Evolutionary conservation across 2,113 vertebrate species (phyloP), one percentile per base, ranked within the genome.

Genomic region (Pteruthius melanotis): DNA sequence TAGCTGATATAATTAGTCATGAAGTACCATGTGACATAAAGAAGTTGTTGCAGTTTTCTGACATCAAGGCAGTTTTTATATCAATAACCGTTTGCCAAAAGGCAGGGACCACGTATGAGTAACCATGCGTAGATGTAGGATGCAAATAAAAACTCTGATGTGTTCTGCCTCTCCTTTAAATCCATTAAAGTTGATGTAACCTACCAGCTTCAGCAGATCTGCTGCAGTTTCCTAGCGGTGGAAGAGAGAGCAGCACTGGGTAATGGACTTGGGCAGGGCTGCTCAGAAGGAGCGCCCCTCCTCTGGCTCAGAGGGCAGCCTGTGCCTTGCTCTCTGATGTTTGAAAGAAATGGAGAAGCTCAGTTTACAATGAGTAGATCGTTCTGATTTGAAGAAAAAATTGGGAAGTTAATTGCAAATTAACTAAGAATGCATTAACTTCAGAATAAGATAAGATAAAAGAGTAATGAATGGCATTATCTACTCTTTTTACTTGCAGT

Each of bases 11-110:
- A 96, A 81, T 69, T 94, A 33, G 60, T 95, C 82, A 94, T 94
- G 83, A 97, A 92, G 76, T 93, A 95, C 74, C 65, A 57, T 45
- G 91, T 96, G 94, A 95, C 54, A 18, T 80, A 39, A 96, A 87
- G 47, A 94, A 96, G 83, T 90, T 87, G 79, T 76, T 95, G 93
- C 71, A 87, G 94, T 91, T 84, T 81, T 86, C 95, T 97, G 92
- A 66, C 87, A 90, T 68, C 78, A 60, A 93, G 87, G n/a, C 88
- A 95, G 89, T 68, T 96, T 93, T 93, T 93, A 44, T 82, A 72
- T 85, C 83, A 84, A 33, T 85, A 91, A 81, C 23, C 77, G 60
- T 90, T 91, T 50, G 88, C 78, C 64, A 69, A 33, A 74, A 71
- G 49, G 71, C 90, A 95, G 60, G 60, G 60, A 81, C 76, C 40